These are phyloP conservation scores for Pandion haliaetus DNA, from an alignment of 2,113 vertebrate species.

Conservation along the genomic window DNA sequence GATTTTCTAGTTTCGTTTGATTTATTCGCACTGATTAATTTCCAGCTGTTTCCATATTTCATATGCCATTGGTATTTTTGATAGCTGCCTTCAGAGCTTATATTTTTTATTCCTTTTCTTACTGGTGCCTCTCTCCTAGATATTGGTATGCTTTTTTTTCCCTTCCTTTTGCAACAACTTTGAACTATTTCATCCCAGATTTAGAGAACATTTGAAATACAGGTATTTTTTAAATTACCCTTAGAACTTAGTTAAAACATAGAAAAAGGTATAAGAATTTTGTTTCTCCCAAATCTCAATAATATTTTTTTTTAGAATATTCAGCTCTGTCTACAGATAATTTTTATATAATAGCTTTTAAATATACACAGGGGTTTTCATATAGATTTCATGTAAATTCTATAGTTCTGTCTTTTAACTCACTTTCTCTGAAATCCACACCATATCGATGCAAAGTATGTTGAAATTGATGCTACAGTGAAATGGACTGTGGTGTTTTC, in stretches of 20 bases:
- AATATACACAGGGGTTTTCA: not conserved
- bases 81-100: not conserved
- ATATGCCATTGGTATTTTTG: not conserved
- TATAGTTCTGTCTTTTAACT: not conserved
- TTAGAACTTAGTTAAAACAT: not conserved
- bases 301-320: not conserved
- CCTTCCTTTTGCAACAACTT: not conserved
- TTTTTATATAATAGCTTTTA: not conserved
- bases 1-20: not conserved
- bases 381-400: not conserved
- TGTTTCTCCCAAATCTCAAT: not conserved
- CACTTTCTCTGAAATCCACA: not conserved
- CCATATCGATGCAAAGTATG: not conserved
- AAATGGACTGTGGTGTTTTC: not conserved
- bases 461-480: not conserved
- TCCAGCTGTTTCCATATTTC: conserved; percentile 22
- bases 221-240: not conserved
- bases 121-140: not conserved
- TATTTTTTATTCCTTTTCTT: not conserved
- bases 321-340: not conserved
- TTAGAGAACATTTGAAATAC: not conserved
- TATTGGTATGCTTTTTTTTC: rapidly evolving
- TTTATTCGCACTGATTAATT: conserved; percentile 19
- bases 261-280: not conserved
- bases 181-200: not conserved